phyloP scores from a whole-genome alignment of 2,113 vertebrate species.

The Anoplopoma fimbria region DNA sequence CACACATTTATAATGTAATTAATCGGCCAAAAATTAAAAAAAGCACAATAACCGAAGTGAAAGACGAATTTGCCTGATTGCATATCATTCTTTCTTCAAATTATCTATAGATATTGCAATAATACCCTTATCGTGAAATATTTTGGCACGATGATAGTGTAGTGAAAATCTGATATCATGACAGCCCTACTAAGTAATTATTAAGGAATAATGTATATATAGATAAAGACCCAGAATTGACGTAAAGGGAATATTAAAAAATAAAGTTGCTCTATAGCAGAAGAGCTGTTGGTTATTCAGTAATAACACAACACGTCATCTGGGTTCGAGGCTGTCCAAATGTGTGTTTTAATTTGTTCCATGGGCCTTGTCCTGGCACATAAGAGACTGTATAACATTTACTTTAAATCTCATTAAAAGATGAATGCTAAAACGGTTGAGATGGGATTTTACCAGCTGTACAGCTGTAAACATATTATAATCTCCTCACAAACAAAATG shows the following conservation, averaged over 20 bases:
- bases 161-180: neutral
- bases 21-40: neutral
- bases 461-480: constrained; percentile 28
- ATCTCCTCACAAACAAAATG: constrained; percentile 20
- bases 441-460: constrained; percentile 40
- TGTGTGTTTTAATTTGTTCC: constrained; percentile 25
- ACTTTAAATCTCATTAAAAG: constrained; percentile 20
- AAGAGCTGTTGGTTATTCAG: neutral
- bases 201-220: constrained; percentile 7
- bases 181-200: neutral
- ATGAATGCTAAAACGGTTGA: constrained; percentile 24
- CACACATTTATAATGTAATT: neutral
- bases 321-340: neutral
- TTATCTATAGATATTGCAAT: neutral
- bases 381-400: constrained; percentile 4
- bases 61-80: neutral
- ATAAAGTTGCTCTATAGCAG: neutral
- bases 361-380: neutral
- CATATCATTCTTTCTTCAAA: neutral
- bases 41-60: neutral
- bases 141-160: neutral
- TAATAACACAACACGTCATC: neutral
- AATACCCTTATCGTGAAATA: neutral
- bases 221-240: constrained; percentile 2
- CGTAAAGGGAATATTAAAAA: neutral